These are phyloP conservation scores for Puffinus mauretanicus DNA, from an alignment of 2,113 vertebrate species.

Conservation along the genomic window DNA sequence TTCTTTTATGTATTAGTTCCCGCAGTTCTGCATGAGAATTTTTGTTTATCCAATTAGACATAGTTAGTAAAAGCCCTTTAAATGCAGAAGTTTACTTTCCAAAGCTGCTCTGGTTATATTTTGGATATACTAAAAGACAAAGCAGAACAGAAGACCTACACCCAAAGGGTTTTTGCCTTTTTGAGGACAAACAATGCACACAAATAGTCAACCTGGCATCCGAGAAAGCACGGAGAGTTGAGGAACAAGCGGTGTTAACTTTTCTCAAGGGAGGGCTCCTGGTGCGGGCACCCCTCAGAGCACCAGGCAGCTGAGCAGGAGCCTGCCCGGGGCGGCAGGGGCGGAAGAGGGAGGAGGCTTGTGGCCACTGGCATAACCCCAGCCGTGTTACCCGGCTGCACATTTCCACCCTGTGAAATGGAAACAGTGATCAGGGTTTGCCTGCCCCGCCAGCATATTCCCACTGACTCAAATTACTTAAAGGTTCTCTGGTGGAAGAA, in stretches of 20 bases:
- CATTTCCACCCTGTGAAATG: neutral
- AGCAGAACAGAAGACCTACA: neutral
- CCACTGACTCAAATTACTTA: neutral
- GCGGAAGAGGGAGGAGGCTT: neutral
- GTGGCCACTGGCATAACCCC: neutral
- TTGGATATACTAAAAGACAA: neutral
- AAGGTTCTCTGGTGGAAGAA: conserved; percentile 8
- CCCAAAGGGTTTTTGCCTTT: neutral
- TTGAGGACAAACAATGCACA: neutral
- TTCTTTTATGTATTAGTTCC: neutral
- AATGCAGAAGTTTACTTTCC: neutral
- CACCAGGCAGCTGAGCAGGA: neutral
- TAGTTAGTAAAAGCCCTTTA: neutral
- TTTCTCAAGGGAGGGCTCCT: neutral
- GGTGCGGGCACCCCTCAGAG: neutral
- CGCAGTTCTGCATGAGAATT: neutral
- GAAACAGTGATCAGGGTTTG: neutral
- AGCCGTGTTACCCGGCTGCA: neutral
- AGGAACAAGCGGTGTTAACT: neutral
- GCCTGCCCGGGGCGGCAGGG: neutral
- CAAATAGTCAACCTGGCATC: neutral
- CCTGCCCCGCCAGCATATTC: neutral
- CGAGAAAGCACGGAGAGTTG: rapidly evolving
- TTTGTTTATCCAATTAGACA: neutral
- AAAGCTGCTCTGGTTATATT: neutral